A percentile compares a stretch with the other conserved stretches of the same genome.
phyloP scores from a whole-genome alignment of 2,113 vertebrate genomes.

The Progne subis region DNA sequence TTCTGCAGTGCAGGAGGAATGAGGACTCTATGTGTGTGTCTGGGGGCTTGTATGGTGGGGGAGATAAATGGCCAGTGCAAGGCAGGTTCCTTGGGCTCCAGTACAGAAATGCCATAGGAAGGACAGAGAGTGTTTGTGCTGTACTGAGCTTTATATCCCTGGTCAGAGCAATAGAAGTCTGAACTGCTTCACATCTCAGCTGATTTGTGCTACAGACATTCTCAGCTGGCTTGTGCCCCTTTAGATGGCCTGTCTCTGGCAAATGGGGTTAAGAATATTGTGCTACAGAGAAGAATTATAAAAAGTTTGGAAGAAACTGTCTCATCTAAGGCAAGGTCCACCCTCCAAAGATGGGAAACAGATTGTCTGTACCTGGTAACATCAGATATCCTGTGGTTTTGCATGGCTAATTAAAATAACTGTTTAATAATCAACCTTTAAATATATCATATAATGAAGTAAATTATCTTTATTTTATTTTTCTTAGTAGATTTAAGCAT shows the following conservation, averaged over 20 bases:
- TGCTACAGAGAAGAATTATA: background rate
- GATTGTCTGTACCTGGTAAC: background rate
- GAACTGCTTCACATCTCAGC: background rate
- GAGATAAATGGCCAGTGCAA: background rate
- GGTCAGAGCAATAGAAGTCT: background rate
- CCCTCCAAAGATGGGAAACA: background rate
- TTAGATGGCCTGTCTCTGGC: background rate
- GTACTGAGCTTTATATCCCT: background rate
- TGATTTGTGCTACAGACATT: background rate
- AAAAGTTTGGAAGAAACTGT: background rate
- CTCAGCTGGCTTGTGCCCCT: accelerated
- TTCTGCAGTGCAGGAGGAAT: background rate
- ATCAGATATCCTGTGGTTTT: background rate
- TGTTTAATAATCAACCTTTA: background rate
- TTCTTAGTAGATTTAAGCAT: background rate
- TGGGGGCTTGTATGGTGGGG: background rate
- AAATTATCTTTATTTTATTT: background rate
- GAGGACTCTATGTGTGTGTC: background rate
- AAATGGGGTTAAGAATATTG: background rate
- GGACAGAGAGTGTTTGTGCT: background rate
- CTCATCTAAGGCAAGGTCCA: background rate
- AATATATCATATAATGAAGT: background rate
- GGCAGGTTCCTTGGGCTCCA: background rate
- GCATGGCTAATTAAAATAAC: background rate
- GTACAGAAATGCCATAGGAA: background rate